Conservation (phyloP, 2,797 vertebrate genomes). For the Stomatorhinus walkeri region DNA sequence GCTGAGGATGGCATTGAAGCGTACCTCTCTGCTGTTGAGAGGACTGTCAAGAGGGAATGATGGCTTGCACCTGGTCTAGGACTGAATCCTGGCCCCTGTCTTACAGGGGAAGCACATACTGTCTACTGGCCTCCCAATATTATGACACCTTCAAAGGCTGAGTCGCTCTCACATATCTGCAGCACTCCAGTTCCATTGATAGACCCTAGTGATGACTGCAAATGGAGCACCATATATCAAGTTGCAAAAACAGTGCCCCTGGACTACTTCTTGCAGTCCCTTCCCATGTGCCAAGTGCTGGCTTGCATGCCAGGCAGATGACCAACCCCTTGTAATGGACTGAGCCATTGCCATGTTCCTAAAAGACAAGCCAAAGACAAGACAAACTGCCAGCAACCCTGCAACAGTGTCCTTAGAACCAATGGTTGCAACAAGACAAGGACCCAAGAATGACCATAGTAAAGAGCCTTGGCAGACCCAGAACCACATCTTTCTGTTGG, state of each 20-base stretch:
- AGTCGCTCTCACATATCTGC: background rate
- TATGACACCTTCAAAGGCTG: background rate
- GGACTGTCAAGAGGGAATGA: background rate
- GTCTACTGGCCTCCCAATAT: background rate
- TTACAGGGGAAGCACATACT: background rate
- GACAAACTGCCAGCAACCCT: background rate
- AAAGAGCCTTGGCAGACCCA: background rate
- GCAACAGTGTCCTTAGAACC: background rate
- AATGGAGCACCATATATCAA: background rate
- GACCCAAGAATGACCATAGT: background rate
- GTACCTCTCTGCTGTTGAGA: background rate
- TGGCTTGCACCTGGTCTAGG: background rate
- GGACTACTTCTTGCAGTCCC: background rate
- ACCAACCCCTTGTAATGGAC: background rate
- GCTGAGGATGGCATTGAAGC: background rate
- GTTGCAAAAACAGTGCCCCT: background rate
- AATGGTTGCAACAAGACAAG: background rate
- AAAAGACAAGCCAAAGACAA: background rate
- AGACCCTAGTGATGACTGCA: background rate
- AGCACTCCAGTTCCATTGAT: background rate
- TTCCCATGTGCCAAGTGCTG: background rate
- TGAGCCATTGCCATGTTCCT: background rate
- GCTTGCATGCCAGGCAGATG: background rate
- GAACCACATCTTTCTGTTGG: background rate
- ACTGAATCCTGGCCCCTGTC: background rate